Base-by-base conservation (phyloP, 2,113 vertebrate genomes). In the Pluvianellus socialis region DNA sequence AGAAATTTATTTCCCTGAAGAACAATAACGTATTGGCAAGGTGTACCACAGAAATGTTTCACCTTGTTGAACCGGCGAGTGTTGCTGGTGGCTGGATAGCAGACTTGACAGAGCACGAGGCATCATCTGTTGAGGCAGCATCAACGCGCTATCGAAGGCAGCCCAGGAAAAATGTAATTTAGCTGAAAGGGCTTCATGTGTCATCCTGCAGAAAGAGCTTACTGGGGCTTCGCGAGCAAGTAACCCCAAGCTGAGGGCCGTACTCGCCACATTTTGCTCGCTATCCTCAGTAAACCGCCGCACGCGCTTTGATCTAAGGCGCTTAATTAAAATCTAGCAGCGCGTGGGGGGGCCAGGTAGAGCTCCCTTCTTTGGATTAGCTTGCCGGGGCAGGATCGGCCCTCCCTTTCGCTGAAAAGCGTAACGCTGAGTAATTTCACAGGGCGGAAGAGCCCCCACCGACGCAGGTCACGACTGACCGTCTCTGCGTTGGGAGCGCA, bases 181-280 rank as follows among this genome's bases (percentile, higher is more conserved):
- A 67, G 63, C 12, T 62, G 63, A 32, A 63, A 58, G 14, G 16
- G 42, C 13, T 88, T 63, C 5, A 1, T 6, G 50, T 3, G 1
- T 56, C 40, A 8, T 6, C 22, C 42, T 40, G 38, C 2, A 63
- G 28, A 45, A 58, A 59, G 1, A 4, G 1, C 15, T 67, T 32
- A 13, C 10, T 32, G n/a, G 19, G 44, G 40, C 35, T 74, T 68
- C 40, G 15, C 23, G 5, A 13, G 13, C 5, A 38, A 79, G 76
- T 14, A 40, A 3, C 17, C 10, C 58, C 22, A 23, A 86, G 42
- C 28, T 55, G 58, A 86, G 50, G 20, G 8, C 45, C 16, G 35
- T 10, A 4, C 21, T 66, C 0, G 0, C 7, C 23, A 7, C 0
- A 0, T 27, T 68, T n/a, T 53, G 45, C 63, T 65, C 33, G 3